These are phyloP conservation scores for Ailuropoda melanoleuca DNA, from an alignment of 2,113 vertebrate genomes.

Conservation along the genomic window DNA sequence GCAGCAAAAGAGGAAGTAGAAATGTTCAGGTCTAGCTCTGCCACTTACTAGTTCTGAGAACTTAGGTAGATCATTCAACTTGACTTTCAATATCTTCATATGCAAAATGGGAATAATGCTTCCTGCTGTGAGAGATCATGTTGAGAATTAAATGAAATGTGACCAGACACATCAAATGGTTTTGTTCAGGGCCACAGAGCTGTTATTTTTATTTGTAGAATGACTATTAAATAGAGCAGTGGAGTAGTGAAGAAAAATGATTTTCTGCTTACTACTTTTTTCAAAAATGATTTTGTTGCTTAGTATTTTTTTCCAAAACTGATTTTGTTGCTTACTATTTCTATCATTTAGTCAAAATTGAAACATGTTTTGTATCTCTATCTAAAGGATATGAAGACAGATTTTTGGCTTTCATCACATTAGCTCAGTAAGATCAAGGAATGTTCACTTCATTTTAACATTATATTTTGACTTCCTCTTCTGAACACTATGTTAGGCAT, in stretches of 20 bases:
- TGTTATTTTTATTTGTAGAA: not conserved
- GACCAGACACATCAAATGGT: not conserved
- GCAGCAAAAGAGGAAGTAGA: not conserved
- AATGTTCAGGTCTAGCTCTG: not conserved
- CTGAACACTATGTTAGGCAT: not conserved
- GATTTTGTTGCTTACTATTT: conserved; percentile 23
- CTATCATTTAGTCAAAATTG: conserved; percentile 25
- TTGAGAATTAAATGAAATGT: conserved; percentile 19
- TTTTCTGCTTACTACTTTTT: not conserved
- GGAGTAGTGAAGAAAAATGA: not conserved
- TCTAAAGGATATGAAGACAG: not conserved
- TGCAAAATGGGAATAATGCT: not conserved
- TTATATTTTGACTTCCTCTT: conserved; percentile 44
- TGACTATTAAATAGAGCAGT: not conserved
- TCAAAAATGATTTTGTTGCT: not conserved
- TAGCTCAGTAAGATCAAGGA: not conserved
- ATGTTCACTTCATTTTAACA: conserved; percentile 44
- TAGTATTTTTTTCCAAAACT: not conserved
- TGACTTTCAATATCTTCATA: not conserved
- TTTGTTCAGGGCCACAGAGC: not conserved
- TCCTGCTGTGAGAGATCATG: not conserved
- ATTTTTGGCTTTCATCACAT: conserved; percentile 51
- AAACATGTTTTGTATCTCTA: conserved; percentile 45
- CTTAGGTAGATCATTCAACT: not conserved
- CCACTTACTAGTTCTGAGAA: not conserved